Evolutionary conservation across 2,113 vertebrate species (phyloP), one percentile per base, ranked within the genome.

Genomic region (Centropristis striata): DNA sequence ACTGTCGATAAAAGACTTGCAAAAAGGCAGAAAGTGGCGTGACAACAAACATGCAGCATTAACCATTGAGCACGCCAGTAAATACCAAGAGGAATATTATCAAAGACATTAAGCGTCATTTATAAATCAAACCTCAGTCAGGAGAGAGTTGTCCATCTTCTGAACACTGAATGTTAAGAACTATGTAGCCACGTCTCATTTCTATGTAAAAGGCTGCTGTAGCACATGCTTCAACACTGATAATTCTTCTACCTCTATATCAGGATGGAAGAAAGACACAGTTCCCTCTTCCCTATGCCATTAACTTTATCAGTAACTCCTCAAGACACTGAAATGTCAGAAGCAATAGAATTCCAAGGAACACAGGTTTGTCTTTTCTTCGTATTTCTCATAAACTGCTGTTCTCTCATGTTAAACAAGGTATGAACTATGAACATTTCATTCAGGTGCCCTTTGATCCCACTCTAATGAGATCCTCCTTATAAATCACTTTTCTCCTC

Each of bases 21-120:
- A 60, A 78, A 47, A 41, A 67, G 59, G 36, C 63, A 36, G 28
- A 58, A 74, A 74, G 63, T 84, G 87, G 71, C 71, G 72, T 84
- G 89, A 86, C 78, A 53, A 67, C 18, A 5, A 84, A 84, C 71
- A 74, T 21, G 49, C n/a, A 42, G 18, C 61, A 47, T 11, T 0
- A 78, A 61, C 61, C 44, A 68, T 64, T 72, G 42, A 49, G 59
- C 42, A 20, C 64, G 70, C 71, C 74, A 55, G 71, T 36, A 58
- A 53, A 74, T 57, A 64, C 51, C 21, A 79, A 64, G n/a, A 76
- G 51, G 42, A 78, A 74, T 46, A 63, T 77, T 75, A 72, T 86
- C 76, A 85, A 79, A 83, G 58, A 55, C 69, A 50, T 71, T 53
- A 60, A 37, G 55, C 32, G 37, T 77, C 44, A 39, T 65, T 70